Evolutionary conservation across 2,888 invertebrate genomes (phyloP).

Genomic region (Rhagophthalmus giganteus): DNA sequence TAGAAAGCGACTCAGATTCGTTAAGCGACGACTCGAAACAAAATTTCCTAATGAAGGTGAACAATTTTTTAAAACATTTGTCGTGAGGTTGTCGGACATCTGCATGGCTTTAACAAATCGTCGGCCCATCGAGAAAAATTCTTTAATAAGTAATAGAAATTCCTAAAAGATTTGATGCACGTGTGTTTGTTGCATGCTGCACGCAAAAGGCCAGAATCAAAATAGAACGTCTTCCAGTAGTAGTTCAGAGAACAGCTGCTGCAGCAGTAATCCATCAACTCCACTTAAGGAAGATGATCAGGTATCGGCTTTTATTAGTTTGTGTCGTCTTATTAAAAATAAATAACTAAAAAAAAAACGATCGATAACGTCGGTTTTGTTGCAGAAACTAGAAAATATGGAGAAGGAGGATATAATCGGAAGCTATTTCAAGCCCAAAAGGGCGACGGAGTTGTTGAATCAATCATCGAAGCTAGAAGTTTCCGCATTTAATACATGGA

Average conservation of each 20-base stretch:
- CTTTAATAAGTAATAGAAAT: slow-evolving; percentile 13
- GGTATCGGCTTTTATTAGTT: slow-evolving; percentile 8
- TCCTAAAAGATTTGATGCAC: slow-evolving; percentile 38
- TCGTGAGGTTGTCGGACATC: slow-evolving; percentile 15
- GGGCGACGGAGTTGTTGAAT: slow-evolving; percentile 64
- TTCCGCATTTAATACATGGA: slow-evolving; percentile 60
- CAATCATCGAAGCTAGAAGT: slow-evolving; percentile 61
- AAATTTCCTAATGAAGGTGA: slow-evolving; percentile 27
- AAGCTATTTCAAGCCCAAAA: slow-evolving; percentile 72
- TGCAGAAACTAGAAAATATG: slow-evolving; percentile 59
- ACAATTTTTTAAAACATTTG: slow-evolving; percentile 16
- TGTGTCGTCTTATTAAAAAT: too few species aligned
- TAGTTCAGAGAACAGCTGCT: slow-evolving; percentile 38
- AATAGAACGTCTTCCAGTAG: slow-evolving; percentile 42
- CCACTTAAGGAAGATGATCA: slow-evolving; percentile 32
- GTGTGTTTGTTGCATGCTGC: slow-evolving; percentile 46
- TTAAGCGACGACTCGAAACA: slow-evolving; percentile 18
- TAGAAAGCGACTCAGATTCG: slow-evolving; percentile 40
- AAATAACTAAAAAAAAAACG: too few species aligned
- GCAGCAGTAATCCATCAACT: slow-evolving; percentile 37
- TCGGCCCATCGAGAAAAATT: slow-evolving; percentile 5
- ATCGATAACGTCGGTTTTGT: slow-evolving; percentile 1
- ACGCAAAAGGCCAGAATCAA: slow-evolving; percentile 41
- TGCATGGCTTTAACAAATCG: slow-evolving; percentile 17
- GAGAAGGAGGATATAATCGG: slow-evolving; percentile 65